phyloP scores from a whole-genome alignment of 2,113 vertebrate genomes.

The Cepphus grylle region DNA sequence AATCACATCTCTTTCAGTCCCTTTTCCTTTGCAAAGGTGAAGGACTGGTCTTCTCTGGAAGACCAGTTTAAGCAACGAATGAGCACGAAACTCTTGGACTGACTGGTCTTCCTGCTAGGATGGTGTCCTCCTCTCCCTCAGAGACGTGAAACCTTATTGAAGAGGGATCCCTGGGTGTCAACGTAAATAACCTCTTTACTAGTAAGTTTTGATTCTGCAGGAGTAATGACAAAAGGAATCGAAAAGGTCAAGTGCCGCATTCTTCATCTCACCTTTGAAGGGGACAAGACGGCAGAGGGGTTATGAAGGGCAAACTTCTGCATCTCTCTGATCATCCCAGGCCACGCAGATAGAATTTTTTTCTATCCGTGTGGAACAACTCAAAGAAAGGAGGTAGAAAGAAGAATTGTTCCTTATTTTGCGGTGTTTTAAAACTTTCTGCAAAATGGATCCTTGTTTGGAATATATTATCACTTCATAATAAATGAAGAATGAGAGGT shows the following conservation, averaged over 20 bases:
- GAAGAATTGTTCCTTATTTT: not conserved
- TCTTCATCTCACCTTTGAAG: not conserved
- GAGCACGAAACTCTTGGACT: not conserved
- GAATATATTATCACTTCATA: not conserved
- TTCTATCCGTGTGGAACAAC: not conserved
- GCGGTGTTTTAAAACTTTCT: not conserved
- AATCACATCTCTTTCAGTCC: not conserved
- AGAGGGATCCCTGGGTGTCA: not conserved
- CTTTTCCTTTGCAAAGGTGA: not conserved
- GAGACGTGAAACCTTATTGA: rapidly evolving
- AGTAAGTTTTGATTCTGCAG: not conserved
- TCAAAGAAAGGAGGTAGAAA: not conserved
- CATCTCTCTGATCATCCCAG: not conserved
- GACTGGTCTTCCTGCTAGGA: no score
- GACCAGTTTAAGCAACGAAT: not conserved
- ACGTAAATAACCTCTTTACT: not conserved
- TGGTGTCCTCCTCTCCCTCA: rapidly evolving
- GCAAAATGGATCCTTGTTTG: not conserved
- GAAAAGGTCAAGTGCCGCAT: not conserved
- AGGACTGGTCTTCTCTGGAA: not conserved
- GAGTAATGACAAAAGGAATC: not conserved
- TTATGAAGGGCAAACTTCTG: not conserved
- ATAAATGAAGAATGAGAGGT: not conserved
- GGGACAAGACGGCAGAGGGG: not conserved
- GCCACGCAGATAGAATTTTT: not conserved